These are phyloP conservation scores for Bradypodion pumilum DNA, from an alignment of 2,797 vertebrate genomes.

Conservation along the genomic window DNA sequence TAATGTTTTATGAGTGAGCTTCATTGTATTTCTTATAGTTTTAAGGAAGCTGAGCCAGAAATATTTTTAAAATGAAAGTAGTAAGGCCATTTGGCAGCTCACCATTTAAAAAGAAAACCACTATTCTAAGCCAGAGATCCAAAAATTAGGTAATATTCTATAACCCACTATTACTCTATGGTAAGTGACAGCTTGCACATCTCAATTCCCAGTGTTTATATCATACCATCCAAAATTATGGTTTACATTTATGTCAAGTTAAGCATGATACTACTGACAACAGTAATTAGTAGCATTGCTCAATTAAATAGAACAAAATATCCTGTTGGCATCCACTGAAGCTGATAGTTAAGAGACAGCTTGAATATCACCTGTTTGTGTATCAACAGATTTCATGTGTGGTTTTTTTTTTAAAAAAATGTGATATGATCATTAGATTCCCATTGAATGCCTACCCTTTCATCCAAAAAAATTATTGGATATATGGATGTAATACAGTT, in stretches of 20 bases:
- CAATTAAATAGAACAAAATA: constrained; percentile 75
- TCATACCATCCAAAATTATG: constrained; percentile 60
- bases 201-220: constrained; percentile 62
- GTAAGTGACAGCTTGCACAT: constrained; percentile 44
- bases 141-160: constrained; percentile 61
- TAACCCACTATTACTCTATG: constrained; percentile 43
- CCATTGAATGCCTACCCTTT: constrained; percentile 31
- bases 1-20: constrained; percentile 68
- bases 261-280: constrained; percentile 65
- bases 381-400: background rate
- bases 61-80: constrained; percentile 41
- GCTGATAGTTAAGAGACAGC: constrained; percentile 71
- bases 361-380: constrained; percentile 66
- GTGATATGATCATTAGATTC: background rate
- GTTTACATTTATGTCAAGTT: constrained; percentile 63
- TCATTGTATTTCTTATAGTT: constrained; percentile 58
- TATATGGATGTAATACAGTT: constrained; percentile 8
- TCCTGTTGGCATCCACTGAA: constrained; percentile 66
- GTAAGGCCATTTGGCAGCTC: constrained; percentile 52
- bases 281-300: constrained; percentile 71
- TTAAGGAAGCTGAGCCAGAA: constrained; percentile 57
- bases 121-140: constrained; percentile 49
- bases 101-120: constrained; percentile 38
- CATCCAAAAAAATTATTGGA: constrained; percentile 41
- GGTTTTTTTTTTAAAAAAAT: background rate